Evolutionary conservation across 2,888 invertebrate species (phyloP).

Genomic region (Eupithecia abbreviata): DNA sequence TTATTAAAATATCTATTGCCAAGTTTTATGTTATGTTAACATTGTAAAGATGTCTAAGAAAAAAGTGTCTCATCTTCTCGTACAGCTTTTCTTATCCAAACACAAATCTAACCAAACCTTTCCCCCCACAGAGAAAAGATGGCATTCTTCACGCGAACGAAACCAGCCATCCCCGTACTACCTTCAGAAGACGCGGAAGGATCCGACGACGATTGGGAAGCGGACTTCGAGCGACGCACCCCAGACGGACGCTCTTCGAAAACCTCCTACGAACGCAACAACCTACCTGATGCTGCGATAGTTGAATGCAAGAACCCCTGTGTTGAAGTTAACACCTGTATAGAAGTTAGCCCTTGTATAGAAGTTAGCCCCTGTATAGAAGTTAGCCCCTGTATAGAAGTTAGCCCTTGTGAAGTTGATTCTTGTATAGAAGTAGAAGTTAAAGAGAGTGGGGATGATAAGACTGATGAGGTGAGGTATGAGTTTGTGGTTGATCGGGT

Average conservation of each 20-base stretch:
- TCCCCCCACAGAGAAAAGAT: conserved; percentile 92
- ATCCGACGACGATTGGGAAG: conserved; percentile 80
- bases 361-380: not conserved
- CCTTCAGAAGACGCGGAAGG: conserved; percentile 84
- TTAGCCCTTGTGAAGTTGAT: not conserved
- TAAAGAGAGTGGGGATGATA: conserved; percentile 62
- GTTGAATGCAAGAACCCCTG: conserved; percentile 75
- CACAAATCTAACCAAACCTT: not conserved
- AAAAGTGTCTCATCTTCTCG: no score
- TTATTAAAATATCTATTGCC: no score
- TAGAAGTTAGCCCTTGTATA: not conserved
- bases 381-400: conserved; percentile 13
- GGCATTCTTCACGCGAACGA: conserved; percentile 96
- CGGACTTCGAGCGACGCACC: conserved; percentile 71
- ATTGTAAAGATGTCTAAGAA: no score
- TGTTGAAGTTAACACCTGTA: conserved; percentile 49
- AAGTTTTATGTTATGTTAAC: no score
- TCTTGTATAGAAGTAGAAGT: conserved; percentile 1
- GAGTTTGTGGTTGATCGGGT: conserved; percentile 93
- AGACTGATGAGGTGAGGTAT: conserved; percentile 85
- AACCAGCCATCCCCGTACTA: conserved; percentile 89
- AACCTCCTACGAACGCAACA: conserved; percentile 69
- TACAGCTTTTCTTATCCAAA: no score
- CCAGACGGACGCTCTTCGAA: conserved; percentile 79
- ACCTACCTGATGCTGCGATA: conserved; percentile 43